phyloP scores from a whole-genome alignment of 2,888 invertebrate genomes.

The Agonopterix alstromeriana region DNA sequence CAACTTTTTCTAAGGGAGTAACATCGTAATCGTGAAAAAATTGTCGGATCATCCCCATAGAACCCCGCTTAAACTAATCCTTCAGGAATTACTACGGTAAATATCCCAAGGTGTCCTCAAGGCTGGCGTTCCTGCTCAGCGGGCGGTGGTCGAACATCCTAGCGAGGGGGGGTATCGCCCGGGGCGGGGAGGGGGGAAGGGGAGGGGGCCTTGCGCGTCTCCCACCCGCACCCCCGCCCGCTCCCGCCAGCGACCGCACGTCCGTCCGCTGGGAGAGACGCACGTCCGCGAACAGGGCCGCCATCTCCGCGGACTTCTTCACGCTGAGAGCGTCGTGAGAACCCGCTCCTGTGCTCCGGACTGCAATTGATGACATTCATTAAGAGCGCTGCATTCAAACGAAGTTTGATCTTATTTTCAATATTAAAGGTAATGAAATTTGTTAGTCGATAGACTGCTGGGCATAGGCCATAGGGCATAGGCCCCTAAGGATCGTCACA shows the following conservation, averaged over 20 bases:
- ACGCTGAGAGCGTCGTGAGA: conserved; percentile 86
- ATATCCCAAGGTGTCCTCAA: conserved; percentile 81
- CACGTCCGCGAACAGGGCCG: conserved; percentile 88
- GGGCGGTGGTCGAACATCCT: conserved; percentile 56
- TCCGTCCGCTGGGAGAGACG: conserved; percentile 83
- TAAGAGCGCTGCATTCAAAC: too few species aligned
- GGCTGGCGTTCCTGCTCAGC: conserved; percentile 65
- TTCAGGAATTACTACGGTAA: conserved; percentile 34
- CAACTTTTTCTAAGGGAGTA: too few species aligned
- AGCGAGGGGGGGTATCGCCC: conserved; percentile 33
- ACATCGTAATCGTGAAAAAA: too few species aligned
- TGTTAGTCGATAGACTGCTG: too few species aligned
- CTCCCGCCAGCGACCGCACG: conserved; percentile 58
- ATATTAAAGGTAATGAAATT: too few species aligned
- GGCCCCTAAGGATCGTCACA: too few species aligned
- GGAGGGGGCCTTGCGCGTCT: conserved; percentile 28
- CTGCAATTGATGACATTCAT: conserved; percentile 24
- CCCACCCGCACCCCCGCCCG: conserved; percentile 35
- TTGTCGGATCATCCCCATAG: too few species aligned
- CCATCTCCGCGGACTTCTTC: conserved; percentile 92
- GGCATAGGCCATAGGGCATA: too few species aligned
- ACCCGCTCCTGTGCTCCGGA: conserved; percentile 68
- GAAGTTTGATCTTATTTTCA: too few species aligned
- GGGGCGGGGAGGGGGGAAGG: conserved; percentile 25
- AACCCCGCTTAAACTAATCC: too few species aligned